Percentiles rank a stretch among this genome's conserved stretches.
Evolutionary conservation across 2,888 invertebrate genomes (phyloP).

Genomic region (Polylopha cassiicola): DNA sequence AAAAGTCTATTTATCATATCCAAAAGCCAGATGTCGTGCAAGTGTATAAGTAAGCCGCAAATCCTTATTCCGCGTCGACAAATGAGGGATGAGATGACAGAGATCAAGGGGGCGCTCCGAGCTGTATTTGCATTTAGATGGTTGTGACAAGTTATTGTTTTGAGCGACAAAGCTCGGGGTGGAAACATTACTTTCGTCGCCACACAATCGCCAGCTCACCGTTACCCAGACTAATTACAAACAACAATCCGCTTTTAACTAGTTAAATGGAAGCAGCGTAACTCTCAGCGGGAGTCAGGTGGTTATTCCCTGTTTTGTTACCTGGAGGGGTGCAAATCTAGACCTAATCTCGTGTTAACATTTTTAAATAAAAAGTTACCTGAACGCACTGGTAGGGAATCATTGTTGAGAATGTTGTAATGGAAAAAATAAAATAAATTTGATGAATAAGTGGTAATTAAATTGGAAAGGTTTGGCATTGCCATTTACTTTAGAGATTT

Average conservation of each 20-base stretch:
- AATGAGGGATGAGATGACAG: slow-evolving; percentile 62
- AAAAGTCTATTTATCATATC: neutral
- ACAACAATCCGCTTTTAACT: slow-evolving; percentile 35
- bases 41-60: slow-evolving; percentile 22
- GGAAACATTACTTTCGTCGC: slow-evolving; percentile 29
- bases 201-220: slow-evolving; percentile 29
- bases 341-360: too few relatives aligned
- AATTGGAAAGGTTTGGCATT: too few relatives aligned
- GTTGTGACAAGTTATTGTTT: slow-evolving; percentile 60
- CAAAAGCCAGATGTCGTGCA: slow-evolving; percentile 5
- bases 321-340: neutral
- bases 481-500: too few relatives aligned
- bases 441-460: too few relatives aligned
- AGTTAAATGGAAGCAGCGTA: slow-evolving; percentile 6
- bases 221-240: slow-evolving; percentile 45
- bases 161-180: slow-evolving; percentile 28
- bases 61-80: slow-evolving; percentile 42
- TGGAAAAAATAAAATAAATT: too few relatives aligned
- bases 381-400: too few relatives aligned
- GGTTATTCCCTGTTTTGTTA: slow-evolving; percentile 1
- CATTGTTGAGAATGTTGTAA: too few relatives aligned
- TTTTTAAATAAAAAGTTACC: too few relatives aligned
- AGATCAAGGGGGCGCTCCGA: slow-evolving; percentile 56
- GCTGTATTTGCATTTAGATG: slow-evolving; percentile 70
- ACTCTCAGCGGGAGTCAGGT: slow-evolving; percentile 9